Conservation (phyloP, 2,888 invertebrate genomes). For the Notocelia uddmanniana region DNA sequence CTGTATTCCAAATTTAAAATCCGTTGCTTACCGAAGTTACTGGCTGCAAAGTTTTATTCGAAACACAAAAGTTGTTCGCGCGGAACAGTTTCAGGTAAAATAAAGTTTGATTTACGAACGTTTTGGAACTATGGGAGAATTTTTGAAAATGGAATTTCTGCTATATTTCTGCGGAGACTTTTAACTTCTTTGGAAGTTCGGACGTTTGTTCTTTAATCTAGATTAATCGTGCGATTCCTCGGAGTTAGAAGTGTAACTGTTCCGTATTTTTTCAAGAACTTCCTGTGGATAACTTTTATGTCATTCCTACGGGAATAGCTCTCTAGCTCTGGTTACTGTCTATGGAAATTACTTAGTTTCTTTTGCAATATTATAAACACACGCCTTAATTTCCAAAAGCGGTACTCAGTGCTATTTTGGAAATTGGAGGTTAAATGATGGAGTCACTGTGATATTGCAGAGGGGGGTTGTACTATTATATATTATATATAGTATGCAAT, state of each 20-base stretch:
- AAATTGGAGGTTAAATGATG: too few relatives aligned
- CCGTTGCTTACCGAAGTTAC: neutral
- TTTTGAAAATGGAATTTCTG: constrained; percentile 25
- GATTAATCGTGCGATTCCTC: constrained; percentile 13
- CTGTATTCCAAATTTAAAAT: constrained; percentile 17
- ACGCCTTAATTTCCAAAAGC: too few relatives aligned
- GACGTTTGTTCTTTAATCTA: constrained; percentile 29
- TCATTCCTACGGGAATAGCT: too few relatives aligned
- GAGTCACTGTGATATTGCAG: too few relatives aligned
- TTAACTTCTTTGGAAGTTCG: constrained; percentile 19
- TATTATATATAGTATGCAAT: too few relatives aligned
- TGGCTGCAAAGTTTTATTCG: constrained; percentile 19
- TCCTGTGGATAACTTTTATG: neutral
- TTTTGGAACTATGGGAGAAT: constrained; percentile 8
- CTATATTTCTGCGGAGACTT: constrained; percentile 17
- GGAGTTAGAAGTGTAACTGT: constrained; percentile 1
- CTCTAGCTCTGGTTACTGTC: too few relatives aligned
- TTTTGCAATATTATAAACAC: too few relatives aligned
- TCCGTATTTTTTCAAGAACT: neutral
- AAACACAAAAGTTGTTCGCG: constrained; percentile 16
- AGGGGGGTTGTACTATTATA: too few relatives aligned
- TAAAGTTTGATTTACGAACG: constrained; percentile 33
- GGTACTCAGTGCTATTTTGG: too few relatives aligned
- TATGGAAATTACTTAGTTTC: too few relatives aligned
- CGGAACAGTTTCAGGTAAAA: constrained; percentile 13